Base-by-base conservation (phyloP, 2,797 vertebrate genomes). In the Etheostoma perlongum region DNA sequence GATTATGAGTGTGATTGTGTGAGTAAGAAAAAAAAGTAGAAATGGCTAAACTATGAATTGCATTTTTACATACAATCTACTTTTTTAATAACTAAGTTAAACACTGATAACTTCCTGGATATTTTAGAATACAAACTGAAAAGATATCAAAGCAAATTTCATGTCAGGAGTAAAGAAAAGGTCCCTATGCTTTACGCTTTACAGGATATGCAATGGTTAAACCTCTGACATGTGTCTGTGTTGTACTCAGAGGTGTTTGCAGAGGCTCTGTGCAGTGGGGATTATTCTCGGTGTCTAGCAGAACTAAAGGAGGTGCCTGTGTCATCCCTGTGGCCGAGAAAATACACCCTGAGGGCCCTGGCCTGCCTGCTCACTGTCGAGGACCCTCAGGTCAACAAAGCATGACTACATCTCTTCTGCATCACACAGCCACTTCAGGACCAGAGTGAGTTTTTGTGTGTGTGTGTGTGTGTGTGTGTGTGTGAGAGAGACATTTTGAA, bases 341-440 rank as follows among this genome's bases (percentile, higher is more conserved):
- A 92, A 73, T 90, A 95, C 90, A 96, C 97, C 10, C 90, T 99
- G 76, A 92, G 93, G 82, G 94, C 95, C 4, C 88, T 99, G 90
- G 97, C 97, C 78, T 91, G 94, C 61, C 96, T 98, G 64, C 94
- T 99, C 25, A 95, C 94, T 18, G 92, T 95, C 13, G 95, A 95
- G 4, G 92, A 95, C 85, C 92, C 91, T 16, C 93, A 94, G 81
- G 92, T 97, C 71, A 95, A 86, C 70, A 95, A 96, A 81, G 96
- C 96, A 0, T 0, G 88, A 95, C 13, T 96, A 96, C 92, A 89
- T 99, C 87, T 91, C 93, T 42, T 93, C 96, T 27, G 92, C 96
- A 25, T 92, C 94, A 73, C 93, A 94, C 62, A 83, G 89, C 80
- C 92, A 93, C 85, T 99, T 99, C 94, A 96, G 96, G 91, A 95